A percentile compares a stretch with the other conserved stretches of the same genome.
Conservation (phyloP, 2,888 invertebrate species). For the Ormyrus labotus region DNA sequence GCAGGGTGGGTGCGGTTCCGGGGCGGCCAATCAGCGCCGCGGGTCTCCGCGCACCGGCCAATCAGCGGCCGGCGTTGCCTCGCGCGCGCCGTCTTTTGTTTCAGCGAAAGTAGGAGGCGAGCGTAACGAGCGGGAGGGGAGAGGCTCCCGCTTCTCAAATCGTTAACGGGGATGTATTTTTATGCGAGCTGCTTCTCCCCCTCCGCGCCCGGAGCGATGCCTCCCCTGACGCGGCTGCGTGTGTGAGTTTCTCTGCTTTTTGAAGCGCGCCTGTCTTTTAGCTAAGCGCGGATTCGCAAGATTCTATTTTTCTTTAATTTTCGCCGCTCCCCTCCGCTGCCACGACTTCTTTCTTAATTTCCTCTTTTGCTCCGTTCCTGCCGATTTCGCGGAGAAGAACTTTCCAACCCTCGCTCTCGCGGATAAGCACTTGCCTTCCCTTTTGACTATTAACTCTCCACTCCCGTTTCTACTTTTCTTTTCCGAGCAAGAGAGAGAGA, state of each 20-base stretch:
- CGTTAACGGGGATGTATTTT: constrained; percentile 64
- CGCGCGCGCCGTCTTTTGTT: constrained; percentile 70
- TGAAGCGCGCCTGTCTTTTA: constrained; percentile 34
- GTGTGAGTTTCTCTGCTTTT: constrained; percentile 46
- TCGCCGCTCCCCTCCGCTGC: constrained; percentile 10
- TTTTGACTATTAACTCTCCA: constrained; percentile 27
- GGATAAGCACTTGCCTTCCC: not conserved
- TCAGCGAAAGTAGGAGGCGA: constrained; percentile 64
- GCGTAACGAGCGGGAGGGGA: not conserved
- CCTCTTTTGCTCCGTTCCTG: constrained; percentile 21
- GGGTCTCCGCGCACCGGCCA: constrained; percentile 71
- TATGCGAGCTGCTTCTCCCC: constrained; percentile 45
- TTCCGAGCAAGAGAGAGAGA: too few species aligned
- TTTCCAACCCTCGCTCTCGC: not conserved
- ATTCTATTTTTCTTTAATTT: constrained; percentile 57
- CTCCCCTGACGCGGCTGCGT: constrained; percentile 37
- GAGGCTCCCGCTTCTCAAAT: constrained; percentile 1
- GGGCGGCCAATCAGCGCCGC: constrained; percentile 73
- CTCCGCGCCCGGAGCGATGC: constrained; percentile 25
- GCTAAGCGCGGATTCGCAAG: constrained; percentile 29
- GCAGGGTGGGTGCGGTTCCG: constrained; percentile 75
- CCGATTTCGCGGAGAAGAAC: not conserved
- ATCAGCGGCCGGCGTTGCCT: constrained; percentile 65
- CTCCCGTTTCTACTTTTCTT: not conserved
- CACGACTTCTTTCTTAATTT: constrained; percentile 26